A percentile compares a stretch with the other conserved stretches of the same genome.
phyloP scores from a whole-genome alignment of 2,888 invertebrate genomes.

The Dryococelus australis region DNA sequence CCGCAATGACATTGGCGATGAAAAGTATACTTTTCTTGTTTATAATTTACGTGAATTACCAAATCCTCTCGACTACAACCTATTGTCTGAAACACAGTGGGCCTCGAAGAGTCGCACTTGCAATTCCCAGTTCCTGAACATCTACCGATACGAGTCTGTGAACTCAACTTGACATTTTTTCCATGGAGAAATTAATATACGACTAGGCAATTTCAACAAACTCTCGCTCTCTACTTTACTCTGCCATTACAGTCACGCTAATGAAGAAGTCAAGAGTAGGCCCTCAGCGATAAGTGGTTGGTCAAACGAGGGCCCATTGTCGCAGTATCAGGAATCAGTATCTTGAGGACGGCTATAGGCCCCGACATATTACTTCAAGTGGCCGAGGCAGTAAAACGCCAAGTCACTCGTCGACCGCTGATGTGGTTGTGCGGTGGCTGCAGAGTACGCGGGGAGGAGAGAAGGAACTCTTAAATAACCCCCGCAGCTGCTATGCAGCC shows the following conservation, averaged over 20 bases:
- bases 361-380: neutral
- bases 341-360: neutral
- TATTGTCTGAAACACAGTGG: too few relatives aligned
- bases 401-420: neutral
- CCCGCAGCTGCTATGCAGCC: neutral
- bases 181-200: neutral
- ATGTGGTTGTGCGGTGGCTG: neutral
- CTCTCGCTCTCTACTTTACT: neutral
- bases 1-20: too few relatives aligned
- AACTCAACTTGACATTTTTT: too few relatives aligned
- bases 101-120: too few relatives aligned
- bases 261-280: neutral
- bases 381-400: neutral
- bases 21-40: too few relatives aligned
- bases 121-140: too few relatives aligned
- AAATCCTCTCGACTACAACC: too few relatives aligned
- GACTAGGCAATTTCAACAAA: neutral
- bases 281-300: neutral
- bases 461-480: constrained; percentile 3
- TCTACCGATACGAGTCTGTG: too few relatives aligned
- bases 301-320: neutral
- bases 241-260: neutral
- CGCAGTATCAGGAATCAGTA: neutral
- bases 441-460: neutral
- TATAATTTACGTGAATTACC: too few relatives aligned